Evolutionary conservation across 2,888 invertebrate genomes (phyloP), one percentile per base, ranked within the genome.

Genomic region (Agrilus biguttatus): DNA sequence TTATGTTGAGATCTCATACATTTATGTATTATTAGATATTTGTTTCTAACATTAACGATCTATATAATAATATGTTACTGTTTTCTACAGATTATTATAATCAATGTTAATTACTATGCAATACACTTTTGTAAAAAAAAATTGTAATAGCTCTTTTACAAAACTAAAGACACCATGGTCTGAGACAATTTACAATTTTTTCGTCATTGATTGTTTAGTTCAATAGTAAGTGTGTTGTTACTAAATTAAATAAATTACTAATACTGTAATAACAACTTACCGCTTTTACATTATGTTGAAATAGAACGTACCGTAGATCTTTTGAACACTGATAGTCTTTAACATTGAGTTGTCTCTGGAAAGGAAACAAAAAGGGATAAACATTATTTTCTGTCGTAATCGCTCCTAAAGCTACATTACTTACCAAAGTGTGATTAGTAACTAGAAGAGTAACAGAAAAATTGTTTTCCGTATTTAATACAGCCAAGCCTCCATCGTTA

Each of bases 241-340:
- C 4, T 17, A 17, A 44, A 39, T 10, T 23, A 13, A 12, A 17
- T 39, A 8, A 14, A 19, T n/a, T 38, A 37, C 14, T 32, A 37
- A 17, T 34, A n/a, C 1, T 14, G 36, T 17, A 23, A 28, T 37
- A 45, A 34, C 5, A 51, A 71, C 75, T 74, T 72, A 89, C 89
- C 75, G 83, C 79, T 70, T 86, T 85, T 68, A 88, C 81, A 70
- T 87, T 85, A 74, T 88, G 87, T 70, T 83, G 81, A 70, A 90
- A 85, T 59, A 90, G 77, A 62, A 90, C 86, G 69, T 80, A 89
- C 64, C 83, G 83, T 57, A 88, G 75, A 71, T 89, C 87, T 53
- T 79, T 75, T 53, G 89, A 88, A 67, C 88, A 85, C 67, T 86
- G 80, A 70, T 85, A 88, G 56, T 85, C 84, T 62, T 83, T 82